Evolutionary conservation across 2,113 vertebrate species (phyloP).

Genomic region (Xenopus borealis): DNA sequence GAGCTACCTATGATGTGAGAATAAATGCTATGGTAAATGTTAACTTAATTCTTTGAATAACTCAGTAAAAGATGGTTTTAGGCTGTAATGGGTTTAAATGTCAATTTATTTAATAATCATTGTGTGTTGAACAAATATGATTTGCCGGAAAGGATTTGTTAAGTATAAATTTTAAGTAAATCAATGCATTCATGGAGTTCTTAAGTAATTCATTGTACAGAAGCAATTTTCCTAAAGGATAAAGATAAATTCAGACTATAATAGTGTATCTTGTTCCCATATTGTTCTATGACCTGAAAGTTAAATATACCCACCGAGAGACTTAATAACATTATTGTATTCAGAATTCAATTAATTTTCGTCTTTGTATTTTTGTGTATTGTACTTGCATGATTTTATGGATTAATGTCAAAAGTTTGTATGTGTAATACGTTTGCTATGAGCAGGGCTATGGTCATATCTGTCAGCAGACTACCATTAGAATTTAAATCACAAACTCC

Average conservation of each 20-base stretch:
- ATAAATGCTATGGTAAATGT: conserved; percentile 79
- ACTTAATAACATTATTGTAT: conserved; percentile 30
- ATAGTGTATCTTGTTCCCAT: conserved; percentile 36
- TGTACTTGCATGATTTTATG: neutral
- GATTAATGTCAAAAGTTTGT: no score
- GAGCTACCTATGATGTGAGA: conserved; percentile 75
- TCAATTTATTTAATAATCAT: conserved; percentile 85
- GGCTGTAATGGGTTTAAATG: conserved; percentile 80
- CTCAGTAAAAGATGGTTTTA: conserved; percentile 80
- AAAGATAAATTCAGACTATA: conserved; percentile 37
- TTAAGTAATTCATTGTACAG: conserved; percentile 65
- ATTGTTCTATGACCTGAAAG: conserved; percentile 44
- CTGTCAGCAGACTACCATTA: no score
- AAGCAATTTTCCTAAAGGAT: conserved; percentile 45
- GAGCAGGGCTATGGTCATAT: no score
- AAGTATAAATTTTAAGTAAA: conserved; percentile 79
- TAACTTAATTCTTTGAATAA: conserved; percentile 81
- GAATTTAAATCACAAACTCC: no score
- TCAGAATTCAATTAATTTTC: conserved; percentile 16
- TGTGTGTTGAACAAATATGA: conserved; percentile 77
- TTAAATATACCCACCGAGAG: conserved; percentile 40
- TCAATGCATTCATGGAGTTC: conserved; percentile 74
- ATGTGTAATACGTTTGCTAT: no score
- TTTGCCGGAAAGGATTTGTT: conserved; percentile 77
- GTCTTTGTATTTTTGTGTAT: neutral